Evolutionary conservation across 92 coral and sea anemone genomes (phyloP).

Genomic region (Desmophyllum pertusum): DNA sequence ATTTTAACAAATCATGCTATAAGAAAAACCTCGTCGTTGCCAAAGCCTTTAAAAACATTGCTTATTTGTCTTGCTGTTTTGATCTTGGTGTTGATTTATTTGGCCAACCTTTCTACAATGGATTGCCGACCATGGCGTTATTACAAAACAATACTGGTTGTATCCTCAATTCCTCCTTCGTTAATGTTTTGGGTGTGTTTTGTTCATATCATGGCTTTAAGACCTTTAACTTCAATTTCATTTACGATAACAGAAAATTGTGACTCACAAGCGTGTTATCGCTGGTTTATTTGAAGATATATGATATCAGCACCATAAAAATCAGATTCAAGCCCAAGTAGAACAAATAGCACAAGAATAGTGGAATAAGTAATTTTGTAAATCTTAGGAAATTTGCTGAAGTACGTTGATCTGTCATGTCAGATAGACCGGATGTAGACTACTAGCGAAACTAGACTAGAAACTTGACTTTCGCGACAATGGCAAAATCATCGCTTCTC

Average conservation of each 20-base stretch:
- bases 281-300: not conserved
- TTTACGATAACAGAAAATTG: not conserved
- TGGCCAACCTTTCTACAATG: constrained; percentile 2
- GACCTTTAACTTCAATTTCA: not conserved
- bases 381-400: not conserved
- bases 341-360: not conserved
- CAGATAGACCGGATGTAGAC: too few species aligned
- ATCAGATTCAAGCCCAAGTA: not conserved
- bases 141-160: not conserved
- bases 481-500: too few species aligned
- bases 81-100: not conserved
- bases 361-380: not conserved
- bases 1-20: not conserved
- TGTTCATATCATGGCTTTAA: not conserved
- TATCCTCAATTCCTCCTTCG: not conserved
- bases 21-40: not conserved
- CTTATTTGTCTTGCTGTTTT: not conserved
- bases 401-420: too few species aligned
- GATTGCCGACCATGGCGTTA: not conserved
- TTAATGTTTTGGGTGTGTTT: not conserved
- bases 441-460: too few species aligned
- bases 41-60: not conserved
- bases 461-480: too few species aligned
- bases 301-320: not conserved
- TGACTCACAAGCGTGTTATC: not conserved